phyloP scores from a whole-genome alignment of 2,113 vertebrate genomes.

The Gopherus flavomarginatus region DNA sequence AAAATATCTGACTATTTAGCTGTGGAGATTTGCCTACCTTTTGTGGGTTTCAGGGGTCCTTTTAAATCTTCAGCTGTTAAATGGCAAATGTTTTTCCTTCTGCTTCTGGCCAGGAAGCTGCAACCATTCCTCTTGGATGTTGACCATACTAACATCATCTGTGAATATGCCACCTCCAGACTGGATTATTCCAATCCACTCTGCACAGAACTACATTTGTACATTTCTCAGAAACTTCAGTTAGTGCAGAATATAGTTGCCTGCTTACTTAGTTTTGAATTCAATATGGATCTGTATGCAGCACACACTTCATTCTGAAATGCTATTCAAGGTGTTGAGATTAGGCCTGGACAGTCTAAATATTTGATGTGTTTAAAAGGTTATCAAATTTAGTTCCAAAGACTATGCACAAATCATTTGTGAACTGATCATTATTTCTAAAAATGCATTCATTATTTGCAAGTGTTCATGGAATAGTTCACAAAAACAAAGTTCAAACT shows the following conservation, averaged over 20 bases:
- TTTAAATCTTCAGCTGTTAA: not conserved
- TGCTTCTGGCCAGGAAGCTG: not conserved
- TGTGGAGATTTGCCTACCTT: not conserved
- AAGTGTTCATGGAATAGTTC: not conserved
- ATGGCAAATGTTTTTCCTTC: not conserved
- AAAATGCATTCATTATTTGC: not conserved
- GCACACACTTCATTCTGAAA: not conserved
- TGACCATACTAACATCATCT: not conserved
- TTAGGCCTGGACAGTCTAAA: not conserved
- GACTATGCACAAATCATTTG: not conserved
- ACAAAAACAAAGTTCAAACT: not conserved
- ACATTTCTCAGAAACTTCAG: not conserved
- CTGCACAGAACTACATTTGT: not conserved
- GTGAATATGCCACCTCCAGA: not conserved
- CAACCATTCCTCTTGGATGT: not conserved
- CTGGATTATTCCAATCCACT: not conserved
- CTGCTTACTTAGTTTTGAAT: conserved; percentile 14
- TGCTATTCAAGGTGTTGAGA: not conserved
- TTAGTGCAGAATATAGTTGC: not conserved
- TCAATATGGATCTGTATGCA: not conserved
- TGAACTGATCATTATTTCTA: not conserved
- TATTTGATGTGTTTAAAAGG: not conserved
- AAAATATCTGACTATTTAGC: not conserved
- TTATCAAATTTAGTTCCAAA: not conserved
- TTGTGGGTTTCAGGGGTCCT: not conserved